phyloP scores from a whole-genome alignment of 2,888 invertebrate species.

The Zygaena filipendulae region DNA sequence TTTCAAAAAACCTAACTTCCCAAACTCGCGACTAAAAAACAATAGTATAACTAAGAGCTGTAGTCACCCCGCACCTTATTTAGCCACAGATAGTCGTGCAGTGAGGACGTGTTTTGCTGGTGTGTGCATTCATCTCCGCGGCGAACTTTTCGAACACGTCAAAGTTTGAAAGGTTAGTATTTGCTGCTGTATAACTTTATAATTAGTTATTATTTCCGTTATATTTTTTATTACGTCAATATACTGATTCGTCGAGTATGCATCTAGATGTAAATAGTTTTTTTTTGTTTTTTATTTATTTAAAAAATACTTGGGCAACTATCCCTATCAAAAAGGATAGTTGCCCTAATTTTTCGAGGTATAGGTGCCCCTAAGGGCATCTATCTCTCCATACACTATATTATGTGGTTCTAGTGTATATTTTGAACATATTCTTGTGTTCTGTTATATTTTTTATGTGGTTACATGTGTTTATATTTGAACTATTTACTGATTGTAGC shows the following conservation, averaged over 20 bases:
- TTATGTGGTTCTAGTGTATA: neutral
- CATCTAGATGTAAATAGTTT: conserved; percentile 11
- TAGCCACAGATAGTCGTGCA: conserved; percentile 35
- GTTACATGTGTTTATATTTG: conserved; percentile 1
- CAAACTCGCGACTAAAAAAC: conserved; percentile 6
- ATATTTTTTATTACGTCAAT: conserved; percentile 14
- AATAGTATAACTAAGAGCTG: conserved; percentile 6
- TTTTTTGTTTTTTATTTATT: conserved; percentile 14
- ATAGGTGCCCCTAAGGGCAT: conserved; percentile 14
- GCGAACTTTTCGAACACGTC: conserved; percentile 10
- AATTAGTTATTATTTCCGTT: conserved; percentile 9
- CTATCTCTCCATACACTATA: conserved; percentile 7
- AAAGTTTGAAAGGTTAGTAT: conserved; percentile 10
- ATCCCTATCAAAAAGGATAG: conserved; percentile 14
- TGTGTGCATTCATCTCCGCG: conserved; percentile 8
- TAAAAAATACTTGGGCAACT: conserved; percentile 14
- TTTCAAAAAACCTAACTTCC: conserved; percentile 10
- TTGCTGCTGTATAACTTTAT: conserved; percentile 12
- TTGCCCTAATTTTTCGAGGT: conserved; percentile 13
- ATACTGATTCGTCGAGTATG: conserved; percentile 10
- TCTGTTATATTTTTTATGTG: conserved; percentile 4
- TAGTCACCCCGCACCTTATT: conserved; percentile 7
- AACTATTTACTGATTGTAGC: conserved; percentile 4
- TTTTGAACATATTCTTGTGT: conserved; percentile 1
- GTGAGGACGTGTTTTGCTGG: conserved; percentile 7